Evolutionary conservation across 2,888 invertebrate species (phyloP).

Genomic region (Polyommatus icarus): DNA sequence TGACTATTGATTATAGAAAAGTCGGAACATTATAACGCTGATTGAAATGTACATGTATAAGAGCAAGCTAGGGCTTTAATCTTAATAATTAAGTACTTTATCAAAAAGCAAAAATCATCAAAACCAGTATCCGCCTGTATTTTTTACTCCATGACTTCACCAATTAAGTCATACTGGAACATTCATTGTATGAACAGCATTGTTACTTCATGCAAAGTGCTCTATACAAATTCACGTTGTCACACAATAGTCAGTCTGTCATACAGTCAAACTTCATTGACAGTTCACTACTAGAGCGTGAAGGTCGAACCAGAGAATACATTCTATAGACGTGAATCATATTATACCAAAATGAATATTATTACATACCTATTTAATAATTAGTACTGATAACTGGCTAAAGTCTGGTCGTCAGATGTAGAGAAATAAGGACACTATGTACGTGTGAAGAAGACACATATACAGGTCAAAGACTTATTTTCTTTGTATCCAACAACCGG

Average conservation of each 20-base stretch:
- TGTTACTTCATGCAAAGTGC: constrained; percentile 6
- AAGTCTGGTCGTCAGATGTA: too few species aligned
- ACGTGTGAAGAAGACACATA: too few species aligned
- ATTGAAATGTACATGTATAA: too few species aligned
- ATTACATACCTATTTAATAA: too few species aligned
- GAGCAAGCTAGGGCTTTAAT: too few species aligned
- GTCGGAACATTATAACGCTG: too few species aligned
- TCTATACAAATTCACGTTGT: background rate
- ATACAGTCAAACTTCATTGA: constrained; percentile 3
- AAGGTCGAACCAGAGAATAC: background rate
- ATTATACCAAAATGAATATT: background rate
- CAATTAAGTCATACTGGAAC: background rate
- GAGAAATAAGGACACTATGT: too few species aligned
- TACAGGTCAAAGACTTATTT: background rate
- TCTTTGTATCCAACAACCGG: background rate
- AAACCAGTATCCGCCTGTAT: background rate
- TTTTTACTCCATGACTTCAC: constrained; percentile 6
- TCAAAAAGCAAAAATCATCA: background rate
- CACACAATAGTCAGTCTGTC: background rate
- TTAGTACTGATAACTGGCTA: too few species aligned
- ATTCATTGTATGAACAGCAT: background rate
- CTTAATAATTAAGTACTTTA: too few species aligned
- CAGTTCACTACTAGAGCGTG: background rate
- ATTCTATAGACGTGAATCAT: background rate
- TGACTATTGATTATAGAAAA: too few species aligned